Conservation (phyloP, 2,888 invertebrate species). For the Drosophila siamana region DNA sequence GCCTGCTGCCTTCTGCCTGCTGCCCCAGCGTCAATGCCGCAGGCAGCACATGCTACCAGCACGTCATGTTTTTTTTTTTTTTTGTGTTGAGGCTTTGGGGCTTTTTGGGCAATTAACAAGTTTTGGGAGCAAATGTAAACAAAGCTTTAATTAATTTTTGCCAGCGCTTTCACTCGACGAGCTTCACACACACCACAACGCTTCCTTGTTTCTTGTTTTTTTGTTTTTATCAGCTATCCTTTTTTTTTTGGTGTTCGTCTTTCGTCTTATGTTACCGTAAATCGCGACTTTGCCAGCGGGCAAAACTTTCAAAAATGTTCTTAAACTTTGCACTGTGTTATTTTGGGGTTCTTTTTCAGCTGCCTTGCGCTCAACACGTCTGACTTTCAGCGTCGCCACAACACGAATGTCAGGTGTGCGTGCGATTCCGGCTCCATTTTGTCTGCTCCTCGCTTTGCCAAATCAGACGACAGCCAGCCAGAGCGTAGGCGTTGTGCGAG, state of each 20-base stretch:
- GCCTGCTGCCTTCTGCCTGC: not conserved
- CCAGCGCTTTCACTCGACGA: constrained; percentile 1
- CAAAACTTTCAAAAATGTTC: constrained; percentile 54
- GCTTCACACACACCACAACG: constrained; percentile 19
- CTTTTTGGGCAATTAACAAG: constrained; percentile 41
- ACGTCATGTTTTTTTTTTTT: constrained; percentile 45
- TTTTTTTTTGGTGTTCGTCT: not conserved
- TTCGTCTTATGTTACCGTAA: constrained; percentile 43
- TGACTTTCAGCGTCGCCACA: constrained; percentile 80
- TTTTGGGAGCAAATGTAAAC: constrained; percentile 38
- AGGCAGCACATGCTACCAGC: constrained; percentile 67
- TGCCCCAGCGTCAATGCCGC: constrained; percentile 50
- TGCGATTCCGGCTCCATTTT: constrained; percentile 72
- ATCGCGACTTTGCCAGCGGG: constrained; percentile 57
- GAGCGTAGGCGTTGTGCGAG: constrained; percentile 41
- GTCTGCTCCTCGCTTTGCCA: constrained; percentile 51
- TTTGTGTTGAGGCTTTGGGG: constrained; percentile 9
- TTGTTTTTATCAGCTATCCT: not conserved
- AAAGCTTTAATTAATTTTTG: constrained; percentile 15
- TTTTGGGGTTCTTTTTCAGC: constrained; percentile 12
- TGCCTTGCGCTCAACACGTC: constrained; percentile 76
- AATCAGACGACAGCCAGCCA: constrained; percentile 26
- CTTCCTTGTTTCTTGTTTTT: not conserved
- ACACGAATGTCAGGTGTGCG: constrained; percentile 83
- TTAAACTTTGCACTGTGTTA: constrained; percentile 58